phyloP scores from a whole-genome alignment of 2,888 invertebrate genomes.

The Molorchus minor region DNA sequence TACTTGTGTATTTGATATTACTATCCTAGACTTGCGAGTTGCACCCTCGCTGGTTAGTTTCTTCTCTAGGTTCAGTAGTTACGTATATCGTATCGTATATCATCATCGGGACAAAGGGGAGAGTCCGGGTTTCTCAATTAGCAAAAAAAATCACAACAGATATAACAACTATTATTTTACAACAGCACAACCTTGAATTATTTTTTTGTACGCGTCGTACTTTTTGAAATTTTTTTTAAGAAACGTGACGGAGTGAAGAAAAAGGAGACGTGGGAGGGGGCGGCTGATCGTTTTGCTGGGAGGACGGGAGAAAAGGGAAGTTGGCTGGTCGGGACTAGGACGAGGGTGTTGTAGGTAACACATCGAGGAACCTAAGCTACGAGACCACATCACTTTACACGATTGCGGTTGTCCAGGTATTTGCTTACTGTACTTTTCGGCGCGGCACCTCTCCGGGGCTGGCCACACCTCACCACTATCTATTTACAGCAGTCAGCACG shows the following conservation, averaged over 20 bases:
- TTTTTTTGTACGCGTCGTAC: constrained; percentile 58
- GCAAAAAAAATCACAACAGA: constrained; percentile 64
- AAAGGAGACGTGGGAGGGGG: constrained; percentile 27
- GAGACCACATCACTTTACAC: constrained; percentile 62
- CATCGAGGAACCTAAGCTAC: constrained; percentile 67
- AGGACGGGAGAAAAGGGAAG: constrained; percentile 32
- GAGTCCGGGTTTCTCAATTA: constrained; percentile 55
- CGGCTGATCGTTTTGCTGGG: constrained; percentile 42
- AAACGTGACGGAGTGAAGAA: constrained; percentile 45
- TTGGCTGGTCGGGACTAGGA: constrained; percentile 63
- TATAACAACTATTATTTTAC: constrained; percentile 65
- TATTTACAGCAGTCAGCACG: constrained; percentile 60
- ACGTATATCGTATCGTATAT: constrained; percentile 63
- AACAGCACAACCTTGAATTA: constrained; percentile 65
- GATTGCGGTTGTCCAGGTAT: constrained; percentile 54
- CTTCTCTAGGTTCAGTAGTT: constrained; percentile 59
- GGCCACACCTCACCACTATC: constrained; percentile 55
- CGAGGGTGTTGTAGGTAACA: constrained; percentile 68
- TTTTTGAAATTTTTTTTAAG: constrained; percentile 55
- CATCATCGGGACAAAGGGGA: constrained; percentile 44
- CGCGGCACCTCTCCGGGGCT: constrained; percentile 55
- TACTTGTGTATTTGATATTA: constrained; percentile 61
- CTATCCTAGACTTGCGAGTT: constrained; percentile 49
- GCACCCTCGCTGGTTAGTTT: constrained; percentile 41
- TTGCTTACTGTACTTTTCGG: constrained; percentile 40